These are phyloP conservation scores for Gymnoscopelus braueri DNA, from an alignment of 2,797 vertebrate genomes.

Conservation along the genomic window DNA sequence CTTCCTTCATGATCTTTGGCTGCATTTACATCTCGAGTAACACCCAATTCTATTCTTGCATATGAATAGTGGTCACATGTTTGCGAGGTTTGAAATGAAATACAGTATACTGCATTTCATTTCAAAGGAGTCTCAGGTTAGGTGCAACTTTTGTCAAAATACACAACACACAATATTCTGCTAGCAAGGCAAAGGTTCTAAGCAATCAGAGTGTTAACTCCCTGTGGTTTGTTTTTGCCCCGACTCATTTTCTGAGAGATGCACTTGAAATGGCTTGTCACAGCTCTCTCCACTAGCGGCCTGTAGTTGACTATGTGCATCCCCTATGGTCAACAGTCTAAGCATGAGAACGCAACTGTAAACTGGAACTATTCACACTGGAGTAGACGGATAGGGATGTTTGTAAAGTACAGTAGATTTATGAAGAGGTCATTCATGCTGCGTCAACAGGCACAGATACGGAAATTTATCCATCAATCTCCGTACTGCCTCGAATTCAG, in stretches of 20 bases:
- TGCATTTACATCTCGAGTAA: too few species aligned
- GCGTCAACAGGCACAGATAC: not conserved
- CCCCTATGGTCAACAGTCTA: conserved; percentile 58
- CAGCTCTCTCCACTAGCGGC: conserved; percentile 51
- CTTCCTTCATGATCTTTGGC: too few species aligned
- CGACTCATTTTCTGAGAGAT: conserved; percentile 74
- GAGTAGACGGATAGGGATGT: conserved; percentile 38
- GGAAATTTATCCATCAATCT: conserved; percentile 3
- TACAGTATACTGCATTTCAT: too few species aligned
- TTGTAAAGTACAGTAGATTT: conserved; percentile 47
- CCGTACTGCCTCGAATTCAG: not conserved
- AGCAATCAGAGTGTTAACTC: conserved; percentile 72
- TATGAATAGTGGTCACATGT: too few species aligned
- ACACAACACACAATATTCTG: too few species aligned
- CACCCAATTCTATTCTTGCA: too few species aligned
- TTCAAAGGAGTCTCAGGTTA: too few species aligned
- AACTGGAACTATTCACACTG: conserved; percentile 25
- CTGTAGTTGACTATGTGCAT: conserved; percentile 49
- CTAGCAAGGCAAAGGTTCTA: conserved; percentile 14
- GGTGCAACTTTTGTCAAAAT: too few species aligned
- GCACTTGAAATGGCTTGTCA: conserved; percentile 74
- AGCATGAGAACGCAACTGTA: conserved; percentile 48
- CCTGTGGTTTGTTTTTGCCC: conserved; percentile 62
- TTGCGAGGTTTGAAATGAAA: too few species aligned
- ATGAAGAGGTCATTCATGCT: conserved; percentile 20